A percentile compares a stretch with the other conserved stretches of the same genome.
phyloP scores from a whole-genome alignment of 2,113 vertebrate species.

The Typhlomys cinereus region DNA sequence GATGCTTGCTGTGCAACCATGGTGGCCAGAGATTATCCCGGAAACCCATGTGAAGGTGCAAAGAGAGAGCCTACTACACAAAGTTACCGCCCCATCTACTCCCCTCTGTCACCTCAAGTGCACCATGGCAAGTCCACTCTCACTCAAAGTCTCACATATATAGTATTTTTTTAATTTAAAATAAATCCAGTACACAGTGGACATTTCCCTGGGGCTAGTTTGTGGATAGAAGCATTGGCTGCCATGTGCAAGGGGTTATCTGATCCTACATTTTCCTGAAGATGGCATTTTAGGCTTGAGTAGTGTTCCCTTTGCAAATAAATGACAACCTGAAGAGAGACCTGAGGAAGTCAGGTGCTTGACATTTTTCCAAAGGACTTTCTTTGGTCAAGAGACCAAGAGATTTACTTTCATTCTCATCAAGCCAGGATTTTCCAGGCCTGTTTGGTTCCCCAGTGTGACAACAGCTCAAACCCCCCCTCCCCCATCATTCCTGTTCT shows the following conservation, averaged over 20 bases:
- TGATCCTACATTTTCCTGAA: constrained; percentile 12
- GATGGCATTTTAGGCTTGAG: constrained; percentile 40
- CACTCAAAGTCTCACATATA: too few species aligned
- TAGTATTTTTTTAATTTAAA: too few species aligned
- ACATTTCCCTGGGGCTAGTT: not conserved
- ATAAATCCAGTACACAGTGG: not conserved
- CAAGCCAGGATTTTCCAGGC: not conserved
- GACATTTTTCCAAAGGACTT: constrained; percentile 42
- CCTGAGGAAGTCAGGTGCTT: not conserved
- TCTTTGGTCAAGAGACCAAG: constrained; percentile 31
- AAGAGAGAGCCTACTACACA: too few species aligned
- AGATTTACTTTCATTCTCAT: constrained; percentile 4
- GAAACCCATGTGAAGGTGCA: too few species aligned
- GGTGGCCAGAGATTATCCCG: too few species aligned
- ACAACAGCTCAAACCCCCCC: not conserved
- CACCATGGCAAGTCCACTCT: too few species aligned
- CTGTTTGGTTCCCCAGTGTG: not conserved
- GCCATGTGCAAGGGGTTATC: not conserved
- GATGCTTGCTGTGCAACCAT: too few species aligned
- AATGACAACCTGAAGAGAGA: constrained; percentile 12
- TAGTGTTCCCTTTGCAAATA: constrained; percentile 11
- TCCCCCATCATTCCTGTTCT: not conserved
- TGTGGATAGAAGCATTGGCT: not conserved
- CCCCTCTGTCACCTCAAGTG: too few species aligned
- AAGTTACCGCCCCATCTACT: too few species aligned